phyloP scores from a whole-genome alignment of 2,888 invertebrate species.

The Ophion ventricosus region DNA sequence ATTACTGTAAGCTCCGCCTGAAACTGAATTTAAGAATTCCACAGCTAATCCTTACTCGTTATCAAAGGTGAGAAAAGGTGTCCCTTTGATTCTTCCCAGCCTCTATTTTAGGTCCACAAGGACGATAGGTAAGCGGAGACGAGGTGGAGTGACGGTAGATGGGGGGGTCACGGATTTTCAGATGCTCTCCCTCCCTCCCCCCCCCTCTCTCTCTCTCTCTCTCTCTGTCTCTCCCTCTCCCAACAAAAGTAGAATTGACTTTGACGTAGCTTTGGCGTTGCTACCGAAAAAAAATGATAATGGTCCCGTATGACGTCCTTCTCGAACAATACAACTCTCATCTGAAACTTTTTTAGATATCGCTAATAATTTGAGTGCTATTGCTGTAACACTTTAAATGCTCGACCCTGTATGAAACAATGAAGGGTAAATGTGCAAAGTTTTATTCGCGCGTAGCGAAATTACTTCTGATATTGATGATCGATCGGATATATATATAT shows the following conservation, averaged over 20 bases:
- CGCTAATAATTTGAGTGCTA: too few species aligned
- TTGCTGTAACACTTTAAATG: too few species aligned
- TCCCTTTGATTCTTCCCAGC: slow-evolving; percentile 22
- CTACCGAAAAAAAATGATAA: too few species aligned
- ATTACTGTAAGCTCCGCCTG: slow-evolving; percentile 44
- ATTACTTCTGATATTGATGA: neutral
- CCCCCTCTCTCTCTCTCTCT: slow-evolving; percentile 13
- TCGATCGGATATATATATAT: neutral
- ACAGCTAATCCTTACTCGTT: slow-evolving; percentile 66
- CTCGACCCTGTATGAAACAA: slow-evolving; percentile 1
- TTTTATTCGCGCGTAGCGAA: neutral
- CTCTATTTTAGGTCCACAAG: slow-evolving; percentile 1
- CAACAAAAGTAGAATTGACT: too few species aligned
- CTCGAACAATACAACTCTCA: too few species aligned
- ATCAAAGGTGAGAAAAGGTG: slow-evolving; percentile 52
- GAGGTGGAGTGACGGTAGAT: neutral
- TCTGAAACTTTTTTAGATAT: too few species aligned
- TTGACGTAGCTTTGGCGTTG: too few species aligned
- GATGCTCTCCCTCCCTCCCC: slow-evolving; percentile 6
- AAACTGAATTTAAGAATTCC: slow-evolving; percentile 64
- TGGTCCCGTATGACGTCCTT: too few species aligned
- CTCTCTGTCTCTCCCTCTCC: slow-evolving; percentile 29
- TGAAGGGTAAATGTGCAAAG: slow-evolving; percentile 1
- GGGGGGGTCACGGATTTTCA: too few species aligned
- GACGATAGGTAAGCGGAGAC: neutral